Conservation (phyloP, 2,888 invertebrate species). For the Lordiphosa fenestrarum region DNA sequence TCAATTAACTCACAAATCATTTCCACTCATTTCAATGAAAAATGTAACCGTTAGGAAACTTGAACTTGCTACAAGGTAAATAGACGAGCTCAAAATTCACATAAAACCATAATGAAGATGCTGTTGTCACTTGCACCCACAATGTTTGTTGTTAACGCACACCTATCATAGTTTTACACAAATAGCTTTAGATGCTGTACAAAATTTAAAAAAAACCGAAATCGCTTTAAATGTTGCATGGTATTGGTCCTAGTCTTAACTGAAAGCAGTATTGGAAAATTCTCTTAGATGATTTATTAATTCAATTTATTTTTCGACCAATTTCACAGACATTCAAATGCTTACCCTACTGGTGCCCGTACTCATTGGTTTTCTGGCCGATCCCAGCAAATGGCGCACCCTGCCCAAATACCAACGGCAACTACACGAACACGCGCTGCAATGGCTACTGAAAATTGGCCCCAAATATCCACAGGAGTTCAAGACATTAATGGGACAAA, state of each 20-base stretch:
- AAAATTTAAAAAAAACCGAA: slow-evolving; percentile 1
- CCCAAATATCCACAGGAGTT: slow-evolving; percentile 97
- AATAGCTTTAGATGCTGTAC: slow-evolving; percentile 34
- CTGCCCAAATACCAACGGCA: slow-evolving; percentile 84
- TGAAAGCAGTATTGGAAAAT: slow-evolving; percentile 4
- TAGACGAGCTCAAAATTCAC: slow-evolving; percentile 47
- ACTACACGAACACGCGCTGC: slow-evolving; percentile 93
- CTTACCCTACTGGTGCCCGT: slow-evolving; percentile 94
- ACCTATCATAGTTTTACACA: slow-evolving; percentile 13
- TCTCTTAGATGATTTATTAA: too few species aligned
- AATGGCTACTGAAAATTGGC: slow-evolving; percentile 94
- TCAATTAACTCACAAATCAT: slow-evolving; percentile 41
- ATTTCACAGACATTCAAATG: slow-evolving; percentile 90
- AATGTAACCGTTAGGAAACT: slow-evolving; percentile 81
- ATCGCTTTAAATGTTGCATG: slow-evolving; percentile 68
- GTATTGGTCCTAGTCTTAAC: slow-evolving; percentile 2
- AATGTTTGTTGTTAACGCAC: slow-evolving; percentile 29
- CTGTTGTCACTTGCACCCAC: slow-evolving; percentile 16
- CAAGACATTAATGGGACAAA: slow-evolving; percentile 92
- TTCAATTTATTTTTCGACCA: too few species aligned
- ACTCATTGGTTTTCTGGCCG: slow-evolving; percentile 91
- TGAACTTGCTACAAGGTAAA: slow-evolving; percentile 84
- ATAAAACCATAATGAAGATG: slow-evolving; percentile 7
- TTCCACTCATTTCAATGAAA: slow-evolving; percentile 36
- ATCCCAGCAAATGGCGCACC: slow-evolving; percentile 83